A percentile compares a stretch with the other conserved stretches of the same genome.
Evolutionary conservation across 2,888 invertebrate genomes (phyloP).

Genomic region (Drosophila maculinotata): DNA sequence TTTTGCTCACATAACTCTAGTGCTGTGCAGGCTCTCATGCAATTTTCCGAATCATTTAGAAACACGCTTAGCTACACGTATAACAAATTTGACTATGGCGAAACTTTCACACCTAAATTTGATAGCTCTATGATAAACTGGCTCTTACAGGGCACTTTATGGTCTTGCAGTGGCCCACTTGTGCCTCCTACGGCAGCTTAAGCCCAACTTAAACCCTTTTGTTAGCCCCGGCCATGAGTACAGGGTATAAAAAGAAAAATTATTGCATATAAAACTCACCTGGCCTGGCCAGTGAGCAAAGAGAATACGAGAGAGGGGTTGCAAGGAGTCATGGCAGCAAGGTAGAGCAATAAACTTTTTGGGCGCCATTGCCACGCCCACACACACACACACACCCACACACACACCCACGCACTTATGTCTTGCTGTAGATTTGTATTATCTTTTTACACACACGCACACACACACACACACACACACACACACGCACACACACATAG

Average conservation of each 20-base stretch:
- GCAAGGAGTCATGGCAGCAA: constrained; percentile 13
- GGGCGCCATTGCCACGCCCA: constrained; percentile 27
- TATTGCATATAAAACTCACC: constrained; percentile 71
- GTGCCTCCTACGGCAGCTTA: neutral
- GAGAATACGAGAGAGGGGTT: neutral
- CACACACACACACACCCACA: constrained; percentile 2
- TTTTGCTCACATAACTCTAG: no score
- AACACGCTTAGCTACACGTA: no score
- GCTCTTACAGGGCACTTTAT: constrained; percentile 5
- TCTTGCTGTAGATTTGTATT: constrained; percentile 47
- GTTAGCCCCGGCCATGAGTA: constrained; percentile 15
- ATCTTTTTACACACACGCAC: constrained; percentile 45
- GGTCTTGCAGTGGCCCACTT: constrained; percentile 5
- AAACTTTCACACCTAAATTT: no score
- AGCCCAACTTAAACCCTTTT: constrained; percentile 16
- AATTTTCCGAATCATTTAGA: no score
- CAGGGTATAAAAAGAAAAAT: constrained; percentile 61
- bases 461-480: constrained; percentile 14
- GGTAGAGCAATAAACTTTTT: constrained; percentile 64
- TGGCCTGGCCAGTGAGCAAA: constrained; percentile 44
- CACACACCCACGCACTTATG: constrained; percentile 25
- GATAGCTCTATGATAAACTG: neutral
- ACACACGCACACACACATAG: constrained; percentile 4
- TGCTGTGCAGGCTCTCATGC: no score
- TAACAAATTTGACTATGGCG: no score